phyloP scores from a whole-genome alignment of 2,797 vertebrate genomes.

The Poecilia gillii region DNA sequence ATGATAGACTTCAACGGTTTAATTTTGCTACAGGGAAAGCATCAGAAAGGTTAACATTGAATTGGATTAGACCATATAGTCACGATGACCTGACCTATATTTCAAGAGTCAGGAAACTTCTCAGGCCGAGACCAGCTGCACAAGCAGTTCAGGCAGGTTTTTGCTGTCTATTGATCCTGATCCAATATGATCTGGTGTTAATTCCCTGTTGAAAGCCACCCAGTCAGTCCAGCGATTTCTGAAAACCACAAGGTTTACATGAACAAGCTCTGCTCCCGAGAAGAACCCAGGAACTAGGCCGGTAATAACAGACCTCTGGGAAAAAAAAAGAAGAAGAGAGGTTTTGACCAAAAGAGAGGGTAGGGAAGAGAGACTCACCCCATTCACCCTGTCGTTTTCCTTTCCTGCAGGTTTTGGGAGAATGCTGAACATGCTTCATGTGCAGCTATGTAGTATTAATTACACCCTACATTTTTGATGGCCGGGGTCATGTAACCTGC shows the following conservation, averaged over 20 bases:
- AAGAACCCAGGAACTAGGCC: slow-evolving; percentile 72
- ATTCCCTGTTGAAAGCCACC: slow-evolving; percentile 78
- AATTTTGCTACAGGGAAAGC: slow-evolving; percentile 41
- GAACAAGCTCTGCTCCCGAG: slow-evolving; percentile 76
- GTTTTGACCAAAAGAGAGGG: slow-evolving; percentile 64
- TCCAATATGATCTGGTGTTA: slow-evolving; percentile 68
- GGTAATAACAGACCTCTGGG: slow-evolving; percentile 77
- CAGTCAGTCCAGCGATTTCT: slow-evolving; percentile 72
- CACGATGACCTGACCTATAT: slow-evolving; percentile 82
- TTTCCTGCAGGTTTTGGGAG: slow-evolving; percentile 71
- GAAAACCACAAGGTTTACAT: slow-evolving; percentile 82
- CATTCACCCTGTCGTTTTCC: slow-evolving; percentile 60
- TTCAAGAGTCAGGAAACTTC: slow-evolving; percentile 85
- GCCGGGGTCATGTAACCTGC: slow-evolving; percentile 65
- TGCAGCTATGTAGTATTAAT: slow-evolving; percentile 73
- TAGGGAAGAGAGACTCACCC: slow-evolving; percentile 64
- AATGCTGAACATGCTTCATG: slow-evolving; percentile 69
- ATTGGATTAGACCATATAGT: slow-evolving; percentile 78
- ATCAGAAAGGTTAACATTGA: slow-evolving; percentile 43
- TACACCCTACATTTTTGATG: slow-evolving; percentile 72
- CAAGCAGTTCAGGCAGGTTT: slow-evolving; percentile 84
- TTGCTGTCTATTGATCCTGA: slow-evolving; percentile 63
- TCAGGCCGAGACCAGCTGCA: slow-evolving; percentile 72
- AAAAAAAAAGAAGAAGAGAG: slow-evolving; percentile 62
- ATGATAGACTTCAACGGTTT: not conserved